phyloP scores from a whole-genome alignment of 2,888 invertebrate species.

The Nipponacmea schrenckii region DNA sequence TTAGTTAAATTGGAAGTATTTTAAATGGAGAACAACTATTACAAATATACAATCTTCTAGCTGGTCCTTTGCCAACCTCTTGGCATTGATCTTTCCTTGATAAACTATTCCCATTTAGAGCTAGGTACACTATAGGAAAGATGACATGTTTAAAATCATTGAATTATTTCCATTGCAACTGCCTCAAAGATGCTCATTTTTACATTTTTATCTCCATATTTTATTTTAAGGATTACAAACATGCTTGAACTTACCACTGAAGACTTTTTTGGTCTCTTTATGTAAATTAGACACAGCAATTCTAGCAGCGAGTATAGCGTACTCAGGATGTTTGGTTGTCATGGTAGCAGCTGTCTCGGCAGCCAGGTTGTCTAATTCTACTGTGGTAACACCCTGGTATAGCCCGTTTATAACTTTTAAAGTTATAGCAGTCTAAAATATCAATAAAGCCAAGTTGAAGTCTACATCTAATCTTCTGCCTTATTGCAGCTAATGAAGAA shows the following conservation, averaged over 20 bases:
- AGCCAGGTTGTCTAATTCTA: conserved; percentile 95
- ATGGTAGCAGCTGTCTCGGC: conserved; percentile 99
- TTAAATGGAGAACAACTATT: no score
- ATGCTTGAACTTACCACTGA: conserved; percentile 69
- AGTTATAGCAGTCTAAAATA: conserved; percentile 66
- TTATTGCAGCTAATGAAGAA: no score
- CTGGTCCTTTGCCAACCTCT: no score
- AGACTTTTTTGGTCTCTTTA: conserved; percentile 95
- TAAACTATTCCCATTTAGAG: no score
- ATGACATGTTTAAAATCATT: no score
- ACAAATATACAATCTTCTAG: no score
- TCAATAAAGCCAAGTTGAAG: background rate
- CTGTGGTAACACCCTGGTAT: conserved; percentile 95
- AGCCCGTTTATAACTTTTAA: conserved; percentile 91
- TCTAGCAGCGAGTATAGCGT: conserved; percentile 78
- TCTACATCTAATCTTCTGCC: background rate
- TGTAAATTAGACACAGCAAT: conserved; percentile 97
- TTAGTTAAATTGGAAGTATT: no score
- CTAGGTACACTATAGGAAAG: no score
- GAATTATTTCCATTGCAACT: no score
- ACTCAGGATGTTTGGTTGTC: conserved; percentile 97
- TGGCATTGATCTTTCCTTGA: no score
- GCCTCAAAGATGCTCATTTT: no score
- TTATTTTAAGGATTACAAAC: background rate
- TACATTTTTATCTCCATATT: no score